Evolutionary conservation across 2,797 vertebrate genomes (phyloP), one percentile per base, ranked within the genome.

Genomic region (Neosilurus hyrtlii): DNA sequence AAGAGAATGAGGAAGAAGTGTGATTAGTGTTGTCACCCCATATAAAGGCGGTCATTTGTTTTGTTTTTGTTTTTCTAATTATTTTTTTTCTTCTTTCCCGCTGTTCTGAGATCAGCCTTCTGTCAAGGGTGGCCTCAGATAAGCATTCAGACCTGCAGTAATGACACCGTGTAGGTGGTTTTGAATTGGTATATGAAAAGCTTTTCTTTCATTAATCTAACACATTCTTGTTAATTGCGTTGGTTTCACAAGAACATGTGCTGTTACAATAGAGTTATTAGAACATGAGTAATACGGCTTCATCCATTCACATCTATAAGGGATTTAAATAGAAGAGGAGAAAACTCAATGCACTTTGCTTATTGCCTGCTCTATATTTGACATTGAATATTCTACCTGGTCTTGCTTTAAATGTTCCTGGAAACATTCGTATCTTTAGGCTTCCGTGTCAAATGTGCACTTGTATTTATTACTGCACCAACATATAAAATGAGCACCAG

Each of bases 171-270:
- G 15, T 77, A 24, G 65, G 70, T 56, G 79, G 68, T 84, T 61
- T 80, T 81, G 20, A 84, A 79, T 83, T 82, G 81, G 72, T 81
- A 35, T 66, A 57, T 84, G 81, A 77, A 59, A 65, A 67, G 82
- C 65, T 86, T 86, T 43, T 70, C 80, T 68, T 86, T 86, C 26
- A 77, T 77, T 79, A 63, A 18, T 76, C 65, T 62, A 87, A 88
- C 22, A n/a, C 54, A 2, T 52, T 61, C 20, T 67, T 54, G 9
- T 63, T 67, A 72, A 76, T 20, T 67, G 35, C 61, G 18, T 63
- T 18, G 37, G 59, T 49, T 77, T 77, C 8, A 62, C 35, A 77
- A 20, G 61, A 52, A 78, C 63, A 5, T n/a, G 18, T 61, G 73
- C 59, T 78, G 59, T 65, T 30, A 26, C 43, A 12, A 52, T 78